Evolutionary conservation across 2,888 invertebrate genomes (phyloP).

Genomic region (Masnerella sp.): DNA sequence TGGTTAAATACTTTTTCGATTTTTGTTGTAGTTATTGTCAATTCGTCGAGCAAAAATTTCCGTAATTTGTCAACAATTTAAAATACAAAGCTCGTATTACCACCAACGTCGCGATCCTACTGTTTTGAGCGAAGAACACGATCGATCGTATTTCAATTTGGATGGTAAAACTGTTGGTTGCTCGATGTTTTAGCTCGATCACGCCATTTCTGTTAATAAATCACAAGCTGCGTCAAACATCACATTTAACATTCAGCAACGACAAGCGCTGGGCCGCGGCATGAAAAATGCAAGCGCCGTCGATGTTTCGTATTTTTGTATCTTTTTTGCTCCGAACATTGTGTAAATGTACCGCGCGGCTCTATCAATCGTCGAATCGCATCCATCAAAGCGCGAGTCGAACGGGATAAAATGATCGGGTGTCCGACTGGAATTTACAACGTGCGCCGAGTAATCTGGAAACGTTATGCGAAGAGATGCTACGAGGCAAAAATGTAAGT

Average conservation of each 20-base stretch:
- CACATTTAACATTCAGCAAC: constrained; percentile 46
- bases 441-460: constrained; percentile 28
- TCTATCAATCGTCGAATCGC: constrained; percentile 56
- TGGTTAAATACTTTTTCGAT: too few relatives aligned
- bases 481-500: background rate
- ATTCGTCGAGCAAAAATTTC: too few relatives aligned
- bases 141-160: too few relatives aligned
- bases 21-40: too few relatives aligned
- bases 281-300: constrained; percentile 50
- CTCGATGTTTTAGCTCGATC: constrained; percentile 21
- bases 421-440: constrained; percentile 42
- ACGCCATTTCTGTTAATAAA: constrained; percentile 40
- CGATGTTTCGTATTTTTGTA: constrained; percentile 40
- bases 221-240: constrained; percentile 50
- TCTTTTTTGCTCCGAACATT: constrained; percentile 37
- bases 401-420: constrained; percentile 48
- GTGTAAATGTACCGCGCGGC: constrained; percentile 50
- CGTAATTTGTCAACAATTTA: too few relatives aligned
- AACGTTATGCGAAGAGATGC: constrained; percentile 7
- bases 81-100: too few relatives aligned
- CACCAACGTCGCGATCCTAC: too few relatives aligned
- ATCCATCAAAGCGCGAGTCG: constrained; percentile 50
- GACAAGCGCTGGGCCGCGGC: constrained; percentile 13
- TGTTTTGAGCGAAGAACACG: too few relatives aligned
- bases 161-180: constrained; percentile 9